phyloP scores from a whole-genome alignment of 2,797 vertebrate species.

The Bucorvus abyssinicus region DNA sequence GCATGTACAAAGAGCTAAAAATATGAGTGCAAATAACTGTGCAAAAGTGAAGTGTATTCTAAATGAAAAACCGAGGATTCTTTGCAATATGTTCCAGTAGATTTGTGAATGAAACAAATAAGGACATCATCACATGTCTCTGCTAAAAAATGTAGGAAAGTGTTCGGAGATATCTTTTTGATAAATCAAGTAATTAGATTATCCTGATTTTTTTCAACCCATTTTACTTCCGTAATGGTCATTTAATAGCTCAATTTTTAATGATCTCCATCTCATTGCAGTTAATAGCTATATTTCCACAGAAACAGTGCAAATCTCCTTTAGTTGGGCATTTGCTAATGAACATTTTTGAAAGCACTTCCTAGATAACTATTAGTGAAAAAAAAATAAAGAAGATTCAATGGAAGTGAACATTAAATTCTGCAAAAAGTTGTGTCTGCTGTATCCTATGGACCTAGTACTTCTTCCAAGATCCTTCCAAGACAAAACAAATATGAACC shows the following conservation, averaged over 20 bases:
- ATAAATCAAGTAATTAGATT: slow-evolving; percentile 18
- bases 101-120: not conserved
- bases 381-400: not conserved
- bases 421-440: slow-evolving; percentile 11
- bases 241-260: slow-evolving; percentile 34
- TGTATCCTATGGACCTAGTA: not conserved
- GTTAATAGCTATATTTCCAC: slow-evolving; percentile 52
- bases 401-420: slow-evolving; percentile 25
- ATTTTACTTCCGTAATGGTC: slow-evolving; percentile 28
- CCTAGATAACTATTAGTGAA: slow-evolving; percentile 7
- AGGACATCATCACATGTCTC: not conserved
- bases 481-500: slow-evolving; percentile 7
- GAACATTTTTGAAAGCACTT: slow-evolving; percentile 52
- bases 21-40: not conserved
- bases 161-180: not conserved
- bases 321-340: slow-evolving; percentile 48
- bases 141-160: not conserved
- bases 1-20: not conserved
- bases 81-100: not conserved
- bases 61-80: not conserved
- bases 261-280: slow-evolving; percentile 33
- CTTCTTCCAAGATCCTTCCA: not conserved
- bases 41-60: not conserved
- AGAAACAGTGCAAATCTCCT: slow-evolving; percentile 49
- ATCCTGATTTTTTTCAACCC: not conserved